Evolutionary conservation across 2,797 vertebrate genomes (phyloP).

Genomic region (Coregonus suidteri): DNA sequence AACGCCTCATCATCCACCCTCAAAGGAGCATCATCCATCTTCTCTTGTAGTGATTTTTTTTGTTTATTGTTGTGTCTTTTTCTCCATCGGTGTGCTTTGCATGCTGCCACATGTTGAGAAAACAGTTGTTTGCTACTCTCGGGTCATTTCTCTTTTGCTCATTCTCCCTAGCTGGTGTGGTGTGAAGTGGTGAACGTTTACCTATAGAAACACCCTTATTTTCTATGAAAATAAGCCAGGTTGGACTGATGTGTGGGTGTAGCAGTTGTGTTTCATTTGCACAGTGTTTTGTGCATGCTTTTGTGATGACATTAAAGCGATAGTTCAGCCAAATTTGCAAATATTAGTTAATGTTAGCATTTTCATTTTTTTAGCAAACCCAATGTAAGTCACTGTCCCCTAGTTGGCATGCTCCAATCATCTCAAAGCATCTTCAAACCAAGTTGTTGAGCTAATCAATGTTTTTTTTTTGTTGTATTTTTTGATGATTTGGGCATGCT

Average conservation of each 20-base stretch:
- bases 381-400: neutral
- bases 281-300: conserved; percentile 17
- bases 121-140: neutral
- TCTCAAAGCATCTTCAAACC: neutral
- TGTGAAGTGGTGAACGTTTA: conserved; percentile 24
- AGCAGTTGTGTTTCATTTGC: conserved; percentile 11
- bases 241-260: conserved; percentile 2
- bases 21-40: conserved; percentile 31
- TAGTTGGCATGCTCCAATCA: neutral
- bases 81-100: conserved; percentile 52
- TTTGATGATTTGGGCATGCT: too few relatives aligned
- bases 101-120: conserved; percentile 30
- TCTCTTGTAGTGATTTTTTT: conserved; percentile 29
- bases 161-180: conserved; percentile 28
- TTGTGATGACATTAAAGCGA: neutral
- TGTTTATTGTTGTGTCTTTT: conserved; percentile 26
- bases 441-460: too few relatives aligned
- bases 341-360: neutral
- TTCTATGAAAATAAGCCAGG: conserved; percentile 45
- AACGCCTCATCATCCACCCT: conserved; percentile 4
- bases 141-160: conserved; percentile 8
- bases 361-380: neutral
- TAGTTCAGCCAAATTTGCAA: too few relatives aligned
- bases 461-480: too few relatives aligned
- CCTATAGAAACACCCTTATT: conserved; percentile 40